These are phyloP conservation scores for Sebastes fasciatus DNA, from an alignment of 2,113 vertebrate species.

Conservation along the genomic window DNA sequence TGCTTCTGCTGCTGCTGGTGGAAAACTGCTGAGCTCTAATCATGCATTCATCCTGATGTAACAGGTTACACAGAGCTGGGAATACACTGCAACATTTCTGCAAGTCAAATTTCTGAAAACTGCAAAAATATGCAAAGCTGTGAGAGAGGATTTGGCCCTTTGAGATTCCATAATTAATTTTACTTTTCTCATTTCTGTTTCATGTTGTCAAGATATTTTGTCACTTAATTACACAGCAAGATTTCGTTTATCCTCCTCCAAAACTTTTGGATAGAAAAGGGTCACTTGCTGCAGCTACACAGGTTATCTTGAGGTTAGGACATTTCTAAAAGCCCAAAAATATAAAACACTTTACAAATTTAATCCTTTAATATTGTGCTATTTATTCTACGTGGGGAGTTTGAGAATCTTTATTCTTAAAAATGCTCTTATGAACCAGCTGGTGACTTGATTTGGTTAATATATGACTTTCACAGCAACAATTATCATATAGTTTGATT, in stretches of 20 bases:
- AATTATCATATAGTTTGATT: not conserved
- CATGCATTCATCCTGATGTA: constrained; percentile 68
- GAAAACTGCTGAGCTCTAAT: constrained; percentile 63
- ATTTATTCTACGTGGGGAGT: not conserved
- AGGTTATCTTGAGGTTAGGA: not conserved
- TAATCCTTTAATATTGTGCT: not conserved
- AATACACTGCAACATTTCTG: constrained; percentile 64
- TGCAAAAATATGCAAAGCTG: constrained; percentile 69
- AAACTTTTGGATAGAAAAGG: constrained; percentile 13
- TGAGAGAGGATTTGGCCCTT: constrained; percentile 43
- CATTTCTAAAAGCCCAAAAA: not conserved
- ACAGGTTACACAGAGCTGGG: constrained; percentile 62
- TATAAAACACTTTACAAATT: not conserved
- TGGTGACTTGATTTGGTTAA: not conserved
- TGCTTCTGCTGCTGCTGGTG: constrained; percentile 20
- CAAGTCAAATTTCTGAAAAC: constrained; percentile 70
- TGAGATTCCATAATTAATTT: constrained; percentile 63
- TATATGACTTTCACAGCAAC: not conserved
- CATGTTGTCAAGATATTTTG: constrained; percentile 62
- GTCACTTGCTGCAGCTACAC: not conserved
- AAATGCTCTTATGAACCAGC: not conserved
- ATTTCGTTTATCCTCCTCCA: constrained; percentile 8
- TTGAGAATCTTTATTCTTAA: not conserved
- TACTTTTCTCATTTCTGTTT: constrained; percentile 57
- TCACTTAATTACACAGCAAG: constrained; percentile 51